Evolutionary conservation across 2,113 vertebrate species (phyloP), one percentile per base, ranked within the genome.

Genomic region (Hyperopisus bebe): DNA sequence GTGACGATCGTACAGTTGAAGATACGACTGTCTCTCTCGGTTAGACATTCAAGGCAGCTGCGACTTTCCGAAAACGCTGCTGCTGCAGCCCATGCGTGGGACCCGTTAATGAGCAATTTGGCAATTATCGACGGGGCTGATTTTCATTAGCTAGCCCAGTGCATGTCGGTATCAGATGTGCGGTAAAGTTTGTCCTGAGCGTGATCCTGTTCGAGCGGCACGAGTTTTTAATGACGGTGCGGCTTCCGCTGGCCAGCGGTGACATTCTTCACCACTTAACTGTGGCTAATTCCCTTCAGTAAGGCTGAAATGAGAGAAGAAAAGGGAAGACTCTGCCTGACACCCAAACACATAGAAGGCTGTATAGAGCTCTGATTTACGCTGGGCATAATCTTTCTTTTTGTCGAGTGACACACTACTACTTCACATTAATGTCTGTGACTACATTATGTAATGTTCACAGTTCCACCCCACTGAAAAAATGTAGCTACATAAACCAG

Each of bases 161-260:
- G 50, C 86, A 91, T 90, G 87, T 50, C 91, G 91, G 89, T 87
- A 88, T 87, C 91, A 93, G 90, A 92, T 92, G 92, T 80, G 74
- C 31, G 39, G 4, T 21, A 24, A 90, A 91, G 89, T 10, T 92
- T 91, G 90, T 94, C 92, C 93, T 90, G 66, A 90, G 50, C 88
- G 0, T 90, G 90, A 42, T 87, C 91, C 91, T 91, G 93, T 94
- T 92, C 91, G 89, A 94, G 88, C 70, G 93, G 95, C 94, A 94
- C 88, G 86, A 92, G 88, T 89, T 70, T 92, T 51, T 87, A 21
- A 46, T 91, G 92, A 92, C 90, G 87, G 31, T 24, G 47, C 42
- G 1, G 27, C 90, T 89, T 51, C 93, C 94, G 90, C 31, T 58
- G 39, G 85, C 50, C 44, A 15, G 31, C 48, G 86, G 93, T 91